phyloP scores from a whole-genome alignment of 2,113 vertebrate species.

The Tylochromis polylepis region DNA sequence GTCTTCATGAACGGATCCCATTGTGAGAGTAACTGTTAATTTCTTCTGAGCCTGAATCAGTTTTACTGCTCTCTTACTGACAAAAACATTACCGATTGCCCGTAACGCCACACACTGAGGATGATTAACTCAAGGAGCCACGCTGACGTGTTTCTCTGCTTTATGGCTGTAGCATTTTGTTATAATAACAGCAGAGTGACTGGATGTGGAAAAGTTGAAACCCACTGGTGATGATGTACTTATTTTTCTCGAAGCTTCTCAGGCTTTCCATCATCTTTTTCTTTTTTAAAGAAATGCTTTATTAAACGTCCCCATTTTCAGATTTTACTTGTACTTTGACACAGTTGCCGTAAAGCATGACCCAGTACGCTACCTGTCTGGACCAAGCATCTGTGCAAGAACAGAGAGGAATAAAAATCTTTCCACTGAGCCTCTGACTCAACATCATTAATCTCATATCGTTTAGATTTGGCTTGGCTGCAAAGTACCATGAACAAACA shows the following conservation, averaged over 20 bases:
- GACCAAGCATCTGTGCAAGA: background rate
- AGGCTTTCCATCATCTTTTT: background rate
- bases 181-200: background rate
- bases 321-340: background rate
- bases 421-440: background rate
- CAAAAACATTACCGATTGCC: background rate
- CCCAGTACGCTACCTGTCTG: background rate
- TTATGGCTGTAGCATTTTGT: background rate
- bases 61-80: background rate
- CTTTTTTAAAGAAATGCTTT: background rate
- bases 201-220: background rate
- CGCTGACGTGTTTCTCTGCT: background rate
- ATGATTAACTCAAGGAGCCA: background rate
- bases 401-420: background rate
- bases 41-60: background rate
- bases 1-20: background rate
- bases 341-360: background rate
- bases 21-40: background rate
- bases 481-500: conserved; percentile 23
- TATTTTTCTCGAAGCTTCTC: background rate
- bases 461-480: background rate
- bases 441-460: conserved; percentile 8
- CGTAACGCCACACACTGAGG: background rate
- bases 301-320: background rate
- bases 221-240: background rate